Base-by-base conservation (phyloP, 2,113 vertebrate species). In the Phyllostomus discolor region DNA sequence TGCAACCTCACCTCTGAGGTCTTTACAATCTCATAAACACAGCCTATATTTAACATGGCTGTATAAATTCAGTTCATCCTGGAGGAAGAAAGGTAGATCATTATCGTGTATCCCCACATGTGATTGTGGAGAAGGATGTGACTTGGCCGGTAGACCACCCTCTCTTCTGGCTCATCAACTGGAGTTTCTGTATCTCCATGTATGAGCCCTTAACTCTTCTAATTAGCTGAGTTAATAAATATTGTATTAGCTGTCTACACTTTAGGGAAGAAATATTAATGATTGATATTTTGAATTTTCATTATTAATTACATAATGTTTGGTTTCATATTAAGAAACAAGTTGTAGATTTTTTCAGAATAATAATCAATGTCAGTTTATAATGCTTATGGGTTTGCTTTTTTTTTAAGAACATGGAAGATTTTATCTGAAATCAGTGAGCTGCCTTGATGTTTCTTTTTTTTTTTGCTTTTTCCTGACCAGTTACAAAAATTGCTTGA, bases 401-500 rank as follows among this genome's bases (percentile, higher is more conserved):
- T 48, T 52, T 35, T 75, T 91, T 94, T 24, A n/a, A 94, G 95
- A 96, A 95, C 46, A 66, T 73, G 35, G 31, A 76, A 97, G 95
- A 97, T 97, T 98, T 80, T 96, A 97, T 98, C 95, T 97, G 95
- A 98, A 98, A 96, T 98, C 95, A 10, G 86, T 89, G 92, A 98
- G 91, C 95, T 95, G 90, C 93, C 97, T 97, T 95, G 84, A 50
- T 92, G 91, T 96, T 97, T 98, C 91, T 96, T 52, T 52, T 97
- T 98, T 59, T 59, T 98, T 97, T 96, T 78, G 70, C 70, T 88
- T 93, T 97, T 96, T 96, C 96, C 96, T 98, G 95, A 95, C 79
- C 87, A 95, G 97, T 97, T 98, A 96, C 54, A 76, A 98, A 98
- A 98, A 98, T 98, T 97, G 95, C 96, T 97, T 97, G 94, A 98